Evolutionary conservation across 2,797 vertebrate genomes (phyloP), one percentile per base, ranked within the genome.

Genomic region (Enteromius argenteus): DNA sequence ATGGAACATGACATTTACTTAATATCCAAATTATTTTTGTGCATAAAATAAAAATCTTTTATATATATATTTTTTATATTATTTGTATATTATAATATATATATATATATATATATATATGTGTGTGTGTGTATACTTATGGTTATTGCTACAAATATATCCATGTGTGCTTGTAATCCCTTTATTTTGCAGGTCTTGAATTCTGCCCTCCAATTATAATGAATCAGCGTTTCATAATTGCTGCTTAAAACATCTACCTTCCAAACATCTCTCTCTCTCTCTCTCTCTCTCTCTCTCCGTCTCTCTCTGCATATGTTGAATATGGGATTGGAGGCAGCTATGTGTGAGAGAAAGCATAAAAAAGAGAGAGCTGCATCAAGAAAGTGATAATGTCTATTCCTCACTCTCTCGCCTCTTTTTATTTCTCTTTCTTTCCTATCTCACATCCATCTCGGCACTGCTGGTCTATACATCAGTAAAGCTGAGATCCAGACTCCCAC

Each of bases 401-500:
- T 56, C 68, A 19, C 68, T 80, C 74, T n/a, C 62, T 75, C 11
- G 2, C 46, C 17, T 49, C 21, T 27, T 73, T 64, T 73, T 73
- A 72, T 46, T 53, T 64, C 14, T 75, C 10, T 30, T 23, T 69
- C 49, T n/a, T 69, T 17, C 49, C 64, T 69, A 15, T 83, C n/a
- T 83, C 35, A 27, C 27, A 32, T 74, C 69, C n/a, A 64, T 51
- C 71, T 83, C 53, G 68, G 32, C 73, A 27, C 11, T 42, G 81
- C 62, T 83, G 81, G 60, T 67, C 62, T 68, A 64, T 58, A 32
- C 37, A 30, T 56, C 62, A 83, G 81, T 66, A 83, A 83, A 67
- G 49, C 81, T 58, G 19, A 77, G 83, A 83, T 75, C 60, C 72
- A 83, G 81, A 69, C 27, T 44, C 82, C 39, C 82, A 84, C 82